These are phyloP conservation scores for Boulengeromyrus knoepffleri DNA, from an alignment of 2,113 vertebrate genomes.

Conservation along the genomic window DNA sequence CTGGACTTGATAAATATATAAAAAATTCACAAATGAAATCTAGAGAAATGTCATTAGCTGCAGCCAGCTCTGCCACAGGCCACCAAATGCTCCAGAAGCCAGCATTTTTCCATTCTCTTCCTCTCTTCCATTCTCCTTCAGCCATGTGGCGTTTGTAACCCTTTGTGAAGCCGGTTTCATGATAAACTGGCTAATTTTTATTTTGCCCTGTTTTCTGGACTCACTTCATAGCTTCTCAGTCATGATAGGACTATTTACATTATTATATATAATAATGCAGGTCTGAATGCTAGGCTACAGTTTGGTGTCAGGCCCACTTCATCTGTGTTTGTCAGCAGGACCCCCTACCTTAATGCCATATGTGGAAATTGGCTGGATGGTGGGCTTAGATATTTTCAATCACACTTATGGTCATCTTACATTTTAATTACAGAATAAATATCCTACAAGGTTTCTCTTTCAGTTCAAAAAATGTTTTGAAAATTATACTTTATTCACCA, in stretches of 20 bases:
- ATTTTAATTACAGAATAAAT: not conserved
- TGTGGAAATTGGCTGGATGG: not conserved
- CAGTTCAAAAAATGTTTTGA: not conserved
- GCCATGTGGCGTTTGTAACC: not conserved
- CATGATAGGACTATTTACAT: not conserved
- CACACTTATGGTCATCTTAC: not conserved
- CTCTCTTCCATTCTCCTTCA: not conserved
- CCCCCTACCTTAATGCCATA: not conserved
- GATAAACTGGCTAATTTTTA: not conserved
- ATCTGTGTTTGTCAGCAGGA: not conserved
- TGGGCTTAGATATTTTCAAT: not conserved
- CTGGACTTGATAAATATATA: not conserved
- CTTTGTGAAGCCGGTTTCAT: not conserved
- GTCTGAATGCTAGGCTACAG: not conserved
- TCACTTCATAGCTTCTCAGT: not conserved
- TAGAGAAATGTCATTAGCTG: not conserved
- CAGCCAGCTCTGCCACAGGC: not conserved
- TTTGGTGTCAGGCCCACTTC: not conserved
- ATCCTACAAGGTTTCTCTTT: not conserved
- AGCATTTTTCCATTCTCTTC: not conserved
- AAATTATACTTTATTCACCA: not conserved
- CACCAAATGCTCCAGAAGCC: not conserved
- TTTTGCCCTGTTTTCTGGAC: not conserved
- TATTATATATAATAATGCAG: not conserved
- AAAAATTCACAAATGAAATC: not conserved